These are phyloP conservation scores for Pangasianodon hypophthalmus DNA, from an alignment of 2,113 vertebrate species.

Conservation along the genomic window DNA sequence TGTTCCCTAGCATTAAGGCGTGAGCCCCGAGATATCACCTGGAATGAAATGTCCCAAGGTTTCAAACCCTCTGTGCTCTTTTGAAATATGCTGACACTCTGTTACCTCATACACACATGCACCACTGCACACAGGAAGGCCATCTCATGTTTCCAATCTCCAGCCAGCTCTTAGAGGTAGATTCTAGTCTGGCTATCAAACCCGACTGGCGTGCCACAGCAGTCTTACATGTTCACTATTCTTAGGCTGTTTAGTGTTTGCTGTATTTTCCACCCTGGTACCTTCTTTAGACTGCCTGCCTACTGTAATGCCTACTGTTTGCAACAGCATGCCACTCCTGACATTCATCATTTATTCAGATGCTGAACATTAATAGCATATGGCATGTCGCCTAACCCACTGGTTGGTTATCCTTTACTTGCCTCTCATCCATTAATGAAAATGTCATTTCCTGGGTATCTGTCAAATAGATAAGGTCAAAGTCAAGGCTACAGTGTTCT, in stretches of 20 bases:
- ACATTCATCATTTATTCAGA: conserved; percentile 61
- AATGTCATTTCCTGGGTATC: conserved; percentile 36
- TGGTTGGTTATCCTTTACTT: conserved; percentile 44
- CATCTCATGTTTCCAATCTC: conserved; percentile 49
- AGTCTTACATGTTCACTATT: conserved; percentile 25
- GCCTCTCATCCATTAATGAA: conserved; percentile 43
- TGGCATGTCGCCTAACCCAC: conserved; percentile 40
- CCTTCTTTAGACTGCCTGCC: conserved; percentile 24
- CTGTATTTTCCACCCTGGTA: conserved; percentile 4
- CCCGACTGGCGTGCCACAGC: conserved; percentile 13
- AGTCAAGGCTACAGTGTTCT: conserved; percentile 14
- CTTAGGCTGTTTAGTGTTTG: conserved; percentile 12
- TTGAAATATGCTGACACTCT: conserved; percentile 27
- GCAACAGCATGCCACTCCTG: conserved; percentile 37
- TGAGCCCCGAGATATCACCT: conserved; percentile 29
- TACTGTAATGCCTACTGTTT: conserved; percentile 23
- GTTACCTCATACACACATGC: conserved; percentile 22
- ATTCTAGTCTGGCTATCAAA: conserved; percentile 12
- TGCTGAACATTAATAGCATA: conserved; percentile 39
- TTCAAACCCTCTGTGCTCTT: conserved; percentile 33
- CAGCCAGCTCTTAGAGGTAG: conserved; percentile 15
- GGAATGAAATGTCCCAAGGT: conserved; percentile 28
- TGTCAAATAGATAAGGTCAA: conserved; percentile 20
- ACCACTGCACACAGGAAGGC: conserved; percentile 16
- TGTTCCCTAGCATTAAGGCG: background rate